These are phyloP conservation scores for Drosophila obscura DNA, from an alignment of 1,140 invertebrate species.

Conservation along the genomic window DNA sequence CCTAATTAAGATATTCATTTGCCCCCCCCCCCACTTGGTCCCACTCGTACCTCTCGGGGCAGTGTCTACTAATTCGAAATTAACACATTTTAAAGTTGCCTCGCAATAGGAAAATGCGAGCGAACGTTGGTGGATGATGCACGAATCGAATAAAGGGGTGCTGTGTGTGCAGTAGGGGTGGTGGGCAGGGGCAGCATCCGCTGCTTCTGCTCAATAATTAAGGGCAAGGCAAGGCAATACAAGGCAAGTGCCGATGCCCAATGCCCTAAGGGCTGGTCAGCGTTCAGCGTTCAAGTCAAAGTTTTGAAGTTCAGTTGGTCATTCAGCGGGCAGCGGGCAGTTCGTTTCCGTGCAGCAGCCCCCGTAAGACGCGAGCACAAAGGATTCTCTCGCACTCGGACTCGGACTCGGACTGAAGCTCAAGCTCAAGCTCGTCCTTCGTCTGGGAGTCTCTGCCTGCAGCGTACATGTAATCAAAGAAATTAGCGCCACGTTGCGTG, in stretches of 20 bases:
- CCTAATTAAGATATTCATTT: slow-evolving; percentile 53
- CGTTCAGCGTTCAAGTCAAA: slow-evolving; percentile 51
- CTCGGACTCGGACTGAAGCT: slow-evolving; percentile 25
- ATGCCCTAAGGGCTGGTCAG: slow-evolving; percentile 45
- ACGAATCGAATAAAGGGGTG: not conserved
- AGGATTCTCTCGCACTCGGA: slow-evolving; percentile 48
- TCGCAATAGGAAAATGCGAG: not conserved
- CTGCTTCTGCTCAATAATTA: slow-evolving; percentile 56
- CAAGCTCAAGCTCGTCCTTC: slow-evolving; percentile 30
- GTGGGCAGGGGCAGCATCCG: slow-evolving; percentile 13
- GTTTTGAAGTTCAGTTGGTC: slow-evolving; percentile 82
- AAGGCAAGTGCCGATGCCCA: not conserved
- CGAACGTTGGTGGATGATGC: slow-evolving; percentile 33
- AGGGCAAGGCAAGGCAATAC: slow-evolving; percentile 52
- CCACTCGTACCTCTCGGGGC: no score
- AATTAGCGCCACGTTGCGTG: slow-evolving; percentile 79
- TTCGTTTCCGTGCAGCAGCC: slow-evolving; percentile 29
- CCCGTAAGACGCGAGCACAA: slow-evolving; percentile 68
- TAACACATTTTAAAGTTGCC: slow-evolving; percentile 57
- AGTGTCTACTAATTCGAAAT: slow-evolving; percentile 41
- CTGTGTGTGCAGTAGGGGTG: not conserved
- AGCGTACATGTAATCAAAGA: slow-evolving; percentile 76
- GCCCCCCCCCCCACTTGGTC: slow-evolving; percentile 25
- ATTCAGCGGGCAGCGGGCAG: slow-evolving; percentile 47
- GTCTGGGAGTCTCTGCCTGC: slow-evolving; percentile 1